A percentile compares a stretch with the other conserved stretches of the same genome.
Conservation (phyloP, 1,140 invertebrate genomes). For the Conus betulinus region DNA sequence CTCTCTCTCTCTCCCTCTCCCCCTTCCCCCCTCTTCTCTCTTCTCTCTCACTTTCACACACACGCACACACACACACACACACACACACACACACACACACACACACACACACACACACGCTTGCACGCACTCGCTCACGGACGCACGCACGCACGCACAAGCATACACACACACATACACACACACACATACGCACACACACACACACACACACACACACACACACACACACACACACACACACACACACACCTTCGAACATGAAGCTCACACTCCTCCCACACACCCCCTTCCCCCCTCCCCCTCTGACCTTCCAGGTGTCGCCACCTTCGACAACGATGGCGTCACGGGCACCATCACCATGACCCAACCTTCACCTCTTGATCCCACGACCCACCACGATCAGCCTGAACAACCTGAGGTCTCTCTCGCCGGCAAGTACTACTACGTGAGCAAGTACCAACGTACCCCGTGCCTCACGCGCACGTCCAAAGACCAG, state of each 20-base stretch:
- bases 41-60: background rate
- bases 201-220: no score
- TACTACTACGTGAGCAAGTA: conserved; percentile 78
- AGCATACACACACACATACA: no score
- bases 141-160: no score
- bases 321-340: conserved; percentile 86
- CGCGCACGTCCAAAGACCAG: conserved; percentile 82
- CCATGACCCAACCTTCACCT: conserved; percentile 87
- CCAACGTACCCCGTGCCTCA: conserved; percentile 75
- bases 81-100: no score
- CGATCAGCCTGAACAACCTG: conserved; percentile 83
- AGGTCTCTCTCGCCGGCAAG: conserved; percentile 71
- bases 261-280: no score
- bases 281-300: no score
- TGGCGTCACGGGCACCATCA: conserved; percentile 88
- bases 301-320: conserved; percentile 26
- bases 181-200: no score
- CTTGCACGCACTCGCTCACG: no score
- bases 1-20: background rate
- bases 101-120: no score
- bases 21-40: background rate
- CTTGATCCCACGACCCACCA: conserved; percentile 90
- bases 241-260: background rate
- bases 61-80: background rate
- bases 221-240: background rate